These are phyloP conservation scores for Danionella cerebrum DNA, from an alignment of 2,113 vertebrate genomes.

Conservation along the genomic window DNA sequence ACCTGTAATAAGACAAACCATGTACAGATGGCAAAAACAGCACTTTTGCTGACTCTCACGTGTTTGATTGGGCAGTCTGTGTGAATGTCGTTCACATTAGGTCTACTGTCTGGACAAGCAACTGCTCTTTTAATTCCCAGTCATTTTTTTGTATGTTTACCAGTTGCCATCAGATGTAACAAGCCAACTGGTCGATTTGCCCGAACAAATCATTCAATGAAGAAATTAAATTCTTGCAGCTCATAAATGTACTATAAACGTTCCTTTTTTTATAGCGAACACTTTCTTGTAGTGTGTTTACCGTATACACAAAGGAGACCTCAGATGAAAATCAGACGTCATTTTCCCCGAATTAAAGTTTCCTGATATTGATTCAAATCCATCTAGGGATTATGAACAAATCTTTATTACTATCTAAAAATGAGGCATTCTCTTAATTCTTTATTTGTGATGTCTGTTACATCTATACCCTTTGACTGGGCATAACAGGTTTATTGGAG, in stretches of 20 bases:
- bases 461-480: too few relatives aligned
- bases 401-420: too few relatives aligned
- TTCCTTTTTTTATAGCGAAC: conserved; percentile 26
- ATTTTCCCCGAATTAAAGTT: too few relatives aligned
- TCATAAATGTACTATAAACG: background rate
- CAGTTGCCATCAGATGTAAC: background rate
- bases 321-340: too few relatives aligned
- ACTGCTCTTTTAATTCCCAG: too few relatives aligned
- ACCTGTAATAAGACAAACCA: conserved; percentile 43
- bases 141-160: background rate
- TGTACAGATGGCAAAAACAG: conserved; percentile 45
- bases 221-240: background rate
- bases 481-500: too few relatives aligned
- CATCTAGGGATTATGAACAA: too few relatives aligned
- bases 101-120: background rate
- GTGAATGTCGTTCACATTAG: conserved; percentile 14
- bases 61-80: conserved; percentile 30
- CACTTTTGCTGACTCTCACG: conserved; percentile 17
- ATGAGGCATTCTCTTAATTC: too few relatives aligned
- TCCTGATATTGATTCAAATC: too few relatives aligned
- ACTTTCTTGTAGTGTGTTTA: too few relatives aligned
- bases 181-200: background rate
- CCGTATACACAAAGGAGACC: too few relatives aligned
- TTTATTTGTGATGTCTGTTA: too few relatives aligned
- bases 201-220: background rate